Evolutionary conservation across 2,797 vertebrate species (phyloP), one percentile per base, ranked within the genome.

Genomic region (Molossus molossus): DNA sequence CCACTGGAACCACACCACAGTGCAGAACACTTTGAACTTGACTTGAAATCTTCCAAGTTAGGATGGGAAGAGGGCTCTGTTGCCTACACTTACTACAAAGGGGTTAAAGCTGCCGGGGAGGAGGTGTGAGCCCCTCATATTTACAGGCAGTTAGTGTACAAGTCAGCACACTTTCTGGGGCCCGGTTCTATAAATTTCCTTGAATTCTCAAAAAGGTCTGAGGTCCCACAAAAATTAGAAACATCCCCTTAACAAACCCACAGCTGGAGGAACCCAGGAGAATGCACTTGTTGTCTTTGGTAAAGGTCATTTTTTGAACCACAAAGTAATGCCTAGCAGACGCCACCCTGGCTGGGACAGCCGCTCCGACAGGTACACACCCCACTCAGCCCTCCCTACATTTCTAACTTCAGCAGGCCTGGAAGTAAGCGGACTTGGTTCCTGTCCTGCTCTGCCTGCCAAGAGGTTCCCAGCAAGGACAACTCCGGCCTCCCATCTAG

Each of bases 381-480:
- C 45, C 23, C 2, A 0, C 58, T 33, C 27, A 18, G 23, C 1
- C 53, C 58, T 55, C 48, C 69, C 73, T 5, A 18, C 48, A 29
- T 6, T 2, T 21, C 45, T 5, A 20, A 7, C 58, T 23, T 55
- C 2, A 2, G 33, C n/a, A 9, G 7, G 25, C 27, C 27, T 3
- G 57, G 17, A 57, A 15, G 10, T 12, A 17, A 40, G 25, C 27
- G 9, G 6, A 40, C 20, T 6, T 10, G 9, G 15, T 4, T 20
- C 14, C 87, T 0, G 20, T 15, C 13, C 25, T 23, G 6, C 9
- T 73, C 29, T 18, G 25, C 55, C 50, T n/a, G 6, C 5, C 18
- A 73, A 6, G 2, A 5, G 13, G 23, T 4, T 58, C 6, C 40
- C 0, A 0, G 17, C 9, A 5, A 64, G 29, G 20, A 27, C 11